Evolutionary conservation across 2,888 invertebrate species (phyloP).

Genomic region (Quadroppia sp.): DNA sequence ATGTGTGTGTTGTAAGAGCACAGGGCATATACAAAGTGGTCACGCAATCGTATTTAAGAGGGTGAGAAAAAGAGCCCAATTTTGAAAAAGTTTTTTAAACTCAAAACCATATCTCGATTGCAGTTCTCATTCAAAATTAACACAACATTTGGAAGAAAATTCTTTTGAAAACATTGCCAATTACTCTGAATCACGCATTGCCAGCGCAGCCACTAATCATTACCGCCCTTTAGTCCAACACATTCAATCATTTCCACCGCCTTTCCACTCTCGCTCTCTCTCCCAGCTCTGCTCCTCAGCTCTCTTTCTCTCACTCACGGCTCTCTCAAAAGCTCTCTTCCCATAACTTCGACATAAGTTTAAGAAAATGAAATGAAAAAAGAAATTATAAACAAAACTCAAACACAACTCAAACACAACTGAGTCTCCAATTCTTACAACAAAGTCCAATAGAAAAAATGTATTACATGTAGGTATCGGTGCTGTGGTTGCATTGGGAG

Average conservation of each 20-base stretch:
- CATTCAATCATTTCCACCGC: slow-evolving; percentile 33
- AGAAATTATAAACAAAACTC: not conserved
- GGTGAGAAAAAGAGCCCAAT: slow-evolving; percentile 35
- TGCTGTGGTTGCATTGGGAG: not conserved
- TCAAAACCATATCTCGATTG: slow-evolving; percentile 31
- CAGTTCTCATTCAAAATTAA: slow-evolving; percentile 36
- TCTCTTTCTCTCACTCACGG: not conserved
- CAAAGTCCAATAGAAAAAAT: slow-evolving; percentile 16
- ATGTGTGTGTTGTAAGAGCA: not conserved
- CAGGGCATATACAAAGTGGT: slow-evolving; percentile 23
- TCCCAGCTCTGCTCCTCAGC: not conserved
- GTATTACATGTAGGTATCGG: not conserved
- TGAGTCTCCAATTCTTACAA: not conserved
- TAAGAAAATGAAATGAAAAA: not conserved
- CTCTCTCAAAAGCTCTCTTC: slow-evolving; percentile 6
- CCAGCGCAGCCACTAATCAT: slow-evolving; percentile 29
- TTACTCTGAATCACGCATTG: slow-evolving; percentile 35
- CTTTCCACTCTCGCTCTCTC: slow-evolving; percentile 35
- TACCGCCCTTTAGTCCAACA: slow-evolving; percentile 33
- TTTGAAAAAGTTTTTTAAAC: not conserved
- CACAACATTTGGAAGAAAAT: slow-evolving; percentile 31
- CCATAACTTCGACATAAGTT: slow-evolving; percentile 1
- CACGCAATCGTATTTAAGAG: slow-evolving; percentile 34
- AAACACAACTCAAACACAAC: not conserved
- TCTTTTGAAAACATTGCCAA: slow-evolving; percentile 35